Conservation (phyloP, 1,140 invertebrate genomes). For the Drosophila sturtevanti region DNA sequence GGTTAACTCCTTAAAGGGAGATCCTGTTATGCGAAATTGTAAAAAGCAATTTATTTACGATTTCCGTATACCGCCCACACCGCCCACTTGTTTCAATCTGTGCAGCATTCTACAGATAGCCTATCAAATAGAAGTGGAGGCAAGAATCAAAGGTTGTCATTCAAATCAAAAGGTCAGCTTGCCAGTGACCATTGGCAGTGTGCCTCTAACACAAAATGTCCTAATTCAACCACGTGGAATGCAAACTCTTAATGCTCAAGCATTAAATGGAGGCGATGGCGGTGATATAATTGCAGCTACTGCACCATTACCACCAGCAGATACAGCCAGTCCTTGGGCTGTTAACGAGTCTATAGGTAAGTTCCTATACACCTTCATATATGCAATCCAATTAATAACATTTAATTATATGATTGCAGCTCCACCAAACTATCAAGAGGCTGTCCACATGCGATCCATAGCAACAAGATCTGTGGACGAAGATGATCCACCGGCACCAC, state of each 20-base stretch:
- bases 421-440: constrained; percentile 72
- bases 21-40: constrained; percentile 54
- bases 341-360: constrained; percentile 49
- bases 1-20: constrained; percentile 52
- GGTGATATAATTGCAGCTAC: constrained; percentile 1
- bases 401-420: constrained; percentile 31
- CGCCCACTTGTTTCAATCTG: constrained; percentile 87
- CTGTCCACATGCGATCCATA: constrained; percentile 53
- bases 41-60: constrained; percentile 60
- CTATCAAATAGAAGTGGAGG: constrained; percentile 86
- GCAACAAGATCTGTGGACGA: not conserved
- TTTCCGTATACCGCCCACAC: constrained; percentile 86
- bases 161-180: constrained; percentile 82
- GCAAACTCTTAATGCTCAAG: constrained; percentile 35
- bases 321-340: constrained; percentile 31
- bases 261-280: constrained; percentile 3
- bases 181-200: constrained; percentile 84
- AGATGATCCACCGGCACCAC: constrained; percentile 24
- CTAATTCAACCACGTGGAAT: constrained; percentile 42
- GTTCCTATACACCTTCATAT: not conserved
- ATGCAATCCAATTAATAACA: not conserved
- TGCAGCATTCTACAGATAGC: constrained; percentile 88
- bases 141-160: constrained; percentile 81
- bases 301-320: constrained; percentile 32
- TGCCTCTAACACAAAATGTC: constrained; percentile 80